phyloP scores from a whole-genome alignment of 2,888 invertebrate genomes.

The Lomographa bimaculata region DNA sequence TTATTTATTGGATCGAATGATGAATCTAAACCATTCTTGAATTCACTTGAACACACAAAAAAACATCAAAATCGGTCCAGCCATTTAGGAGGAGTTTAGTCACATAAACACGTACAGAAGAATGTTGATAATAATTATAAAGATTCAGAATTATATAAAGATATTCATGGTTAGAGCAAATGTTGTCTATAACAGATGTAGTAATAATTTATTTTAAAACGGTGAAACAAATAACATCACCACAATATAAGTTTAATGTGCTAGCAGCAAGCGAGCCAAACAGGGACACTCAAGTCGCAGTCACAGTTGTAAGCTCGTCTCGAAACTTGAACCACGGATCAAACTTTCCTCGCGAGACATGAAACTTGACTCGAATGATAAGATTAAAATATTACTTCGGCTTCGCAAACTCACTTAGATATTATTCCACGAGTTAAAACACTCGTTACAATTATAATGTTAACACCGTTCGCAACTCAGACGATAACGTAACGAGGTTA shows the following conservation, averaged over 20 bases:
- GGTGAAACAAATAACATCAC: constrained; percentile 1
- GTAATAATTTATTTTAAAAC: no score
- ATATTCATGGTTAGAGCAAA: no score
- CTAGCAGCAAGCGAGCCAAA: constrained; percentile 23
- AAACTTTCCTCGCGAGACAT: constrained; percentile 72
- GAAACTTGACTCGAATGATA: constrained; percentile 75
- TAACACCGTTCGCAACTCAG: constrained; percentile 36
- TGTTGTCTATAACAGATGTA: no score
- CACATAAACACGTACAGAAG: no score
- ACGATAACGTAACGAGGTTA: constrained; percentile 36
- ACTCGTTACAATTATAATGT: constrained; percentile 48
- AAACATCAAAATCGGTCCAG: no score
- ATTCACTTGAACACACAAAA: no score
- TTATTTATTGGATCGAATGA: no score
- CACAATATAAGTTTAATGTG: constrained; percentile 21
- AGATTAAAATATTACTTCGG: constrained; percentile 78
- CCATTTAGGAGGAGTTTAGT: no score
- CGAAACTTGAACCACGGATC: constrained; percentile 70
- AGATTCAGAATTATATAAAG: no score
- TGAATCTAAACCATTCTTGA: no score
- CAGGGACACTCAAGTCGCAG: constrained; percentile 37
- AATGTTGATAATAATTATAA: no score
- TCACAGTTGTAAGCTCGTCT: constrained; percentile 64
- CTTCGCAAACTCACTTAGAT: constrained; percentile 61
- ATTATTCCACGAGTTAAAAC: constrained; percentile 51